Conservation (phyloP, 2,888 invertebrate species). For the Philonicus albiceps region DNA sequence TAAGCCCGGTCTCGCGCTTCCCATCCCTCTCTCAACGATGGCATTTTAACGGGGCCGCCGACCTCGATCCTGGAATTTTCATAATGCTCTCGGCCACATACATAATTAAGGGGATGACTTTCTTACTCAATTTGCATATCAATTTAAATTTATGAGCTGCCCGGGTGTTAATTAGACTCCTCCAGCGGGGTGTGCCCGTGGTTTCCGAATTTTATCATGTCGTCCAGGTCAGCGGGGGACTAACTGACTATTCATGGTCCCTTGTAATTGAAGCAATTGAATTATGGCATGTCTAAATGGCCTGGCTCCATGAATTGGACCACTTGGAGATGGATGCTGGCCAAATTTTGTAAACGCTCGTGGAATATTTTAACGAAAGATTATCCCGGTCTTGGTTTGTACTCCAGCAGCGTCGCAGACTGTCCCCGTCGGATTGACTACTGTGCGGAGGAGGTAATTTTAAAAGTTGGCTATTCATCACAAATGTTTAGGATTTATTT, state of each 20-base stretch:
- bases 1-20: not conserved
- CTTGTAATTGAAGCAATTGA: constrained; percentile 15
- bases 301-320: not conserved
- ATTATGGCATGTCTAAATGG: not conserved
- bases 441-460: not conserved
- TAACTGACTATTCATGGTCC: constrained; percentile 8
- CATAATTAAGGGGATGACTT: not conserved
- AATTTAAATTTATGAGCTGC: constrained; percentile 15
- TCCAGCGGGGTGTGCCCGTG: not conserved
- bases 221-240: not conserved
- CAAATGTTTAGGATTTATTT: not conserved
- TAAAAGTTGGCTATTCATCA: not conserved
- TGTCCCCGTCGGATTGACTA: not conserved
- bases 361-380: not conserved
- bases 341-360: constrained; percentile 2
- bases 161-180: constrained; percentile 2
- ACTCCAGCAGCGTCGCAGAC: not conserved
- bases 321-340: not conserved
- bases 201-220: not conserved
- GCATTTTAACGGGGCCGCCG: not conserved
- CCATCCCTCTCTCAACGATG: not conserved
- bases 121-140: constrained; percentile 15
- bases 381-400: not conserved
- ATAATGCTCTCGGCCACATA: not conserved
- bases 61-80: not conserved